Evolutionary conservation across 2,888 invertebrate genomes (phyloP).

Genomic region (Fissipunctia ypsillon): DNA sequence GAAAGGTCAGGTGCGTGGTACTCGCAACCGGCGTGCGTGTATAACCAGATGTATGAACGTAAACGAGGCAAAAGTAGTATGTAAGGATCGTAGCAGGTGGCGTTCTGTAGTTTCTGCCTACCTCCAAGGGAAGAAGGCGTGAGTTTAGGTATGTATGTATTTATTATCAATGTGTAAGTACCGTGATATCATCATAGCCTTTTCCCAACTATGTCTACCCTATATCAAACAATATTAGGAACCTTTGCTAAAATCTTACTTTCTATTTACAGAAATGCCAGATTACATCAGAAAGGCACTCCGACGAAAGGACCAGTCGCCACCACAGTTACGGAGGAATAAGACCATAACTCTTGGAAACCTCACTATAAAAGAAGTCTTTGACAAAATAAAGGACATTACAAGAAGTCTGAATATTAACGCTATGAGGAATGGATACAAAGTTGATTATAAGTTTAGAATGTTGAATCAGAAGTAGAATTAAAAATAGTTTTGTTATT

Average conservation of each 20-base stretch:
- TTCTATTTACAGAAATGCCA: slow-evolving; percentile 73
- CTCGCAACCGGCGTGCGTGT: no score
- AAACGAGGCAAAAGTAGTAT: no score
- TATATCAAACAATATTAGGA: not conserved
- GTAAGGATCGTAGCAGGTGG: no score
- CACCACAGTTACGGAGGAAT: slow-evolving; percentile 60
- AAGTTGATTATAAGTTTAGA: slow-evolving; percentile 82
- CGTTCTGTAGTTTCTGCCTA: no score
- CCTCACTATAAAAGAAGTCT: slow-evolving; percentile 76
- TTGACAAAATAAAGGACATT: slow-evolving; percentile 79
- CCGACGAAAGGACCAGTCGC: slow-evolving; percentile 67
- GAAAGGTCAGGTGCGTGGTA: no score
- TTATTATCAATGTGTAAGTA: not conserved
- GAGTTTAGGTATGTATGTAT: no score
- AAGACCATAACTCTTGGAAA: slow-evolving; percentile 75
- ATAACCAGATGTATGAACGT: no score
- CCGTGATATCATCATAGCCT: not conserved
- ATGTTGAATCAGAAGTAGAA: slow-evolving; percentile 61
- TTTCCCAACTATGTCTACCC: not conserved
- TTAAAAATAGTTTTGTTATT: not conserved
- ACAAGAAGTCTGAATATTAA: slow-evolving; percentile 76
- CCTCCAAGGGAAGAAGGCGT: no score
- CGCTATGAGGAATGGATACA: slow-evolving; percentile 82
- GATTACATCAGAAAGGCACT: slow-evolving; percentile 76
- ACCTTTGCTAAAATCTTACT: not conserved